Evolutionary conservation across 1,140 invertebrate genomes (phyloP).

Genomic region (Epicauta chinensis): DNA sequence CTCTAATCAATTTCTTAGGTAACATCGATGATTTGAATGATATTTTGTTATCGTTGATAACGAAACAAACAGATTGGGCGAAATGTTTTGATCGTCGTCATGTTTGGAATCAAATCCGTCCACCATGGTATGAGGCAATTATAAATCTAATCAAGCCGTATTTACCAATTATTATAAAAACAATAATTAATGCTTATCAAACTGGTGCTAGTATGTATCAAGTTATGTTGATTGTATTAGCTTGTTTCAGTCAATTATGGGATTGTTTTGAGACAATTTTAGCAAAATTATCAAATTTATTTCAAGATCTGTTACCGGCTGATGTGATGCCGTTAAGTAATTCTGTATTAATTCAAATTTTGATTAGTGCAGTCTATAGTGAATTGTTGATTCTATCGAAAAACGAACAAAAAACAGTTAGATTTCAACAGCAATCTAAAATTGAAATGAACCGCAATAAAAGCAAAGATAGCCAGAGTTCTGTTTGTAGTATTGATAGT

Average conservation of each 20-base stretch:
- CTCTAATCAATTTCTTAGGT: conserved; percentile 49
- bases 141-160: conserved; percentile 54
- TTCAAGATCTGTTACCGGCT: conserved; percentile 60
- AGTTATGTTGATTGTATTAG: conserved; percentile 63
- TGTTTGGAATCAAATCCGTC: conserved; percentile 71
- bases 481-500: conserved; percentile 1
- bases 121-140: conserved; percentile 65
- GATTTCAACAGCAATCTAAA: background rate
- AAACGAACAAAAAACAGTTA: conserved; percentile 35
- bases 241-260: conserved; percentile 58
- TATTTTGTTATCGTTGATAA: conserved; percentile 55
- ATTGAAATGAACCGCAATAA: background rate
- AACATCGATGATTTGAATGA: conserved; percentile 54
- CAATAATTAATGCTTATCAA: conserved; percentile 58
- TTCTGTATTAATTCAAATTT: conserved; percentile 61
- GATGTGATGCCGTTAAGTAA: conserved; percentile 57
- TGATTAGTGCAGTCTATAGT: conserved; percentile 53
- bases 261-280: conserved; percentile 55
- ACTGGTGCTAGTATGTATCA: conserved; percentile 70
- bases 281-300: conserved; percentile 46
- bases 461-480: conserved; percentile 12
- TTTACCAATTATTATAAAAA: conserved; percentile 55
- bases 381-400: conserved; percentile 45
- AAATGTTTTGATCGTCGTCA: conserved; percentile 61
- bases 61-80: conserved; percentile 52